phyloP scores from a whole-genome alignment of 1,140 invertebrate genomes.

The Trialeurodes vaporariorum region DNA sequence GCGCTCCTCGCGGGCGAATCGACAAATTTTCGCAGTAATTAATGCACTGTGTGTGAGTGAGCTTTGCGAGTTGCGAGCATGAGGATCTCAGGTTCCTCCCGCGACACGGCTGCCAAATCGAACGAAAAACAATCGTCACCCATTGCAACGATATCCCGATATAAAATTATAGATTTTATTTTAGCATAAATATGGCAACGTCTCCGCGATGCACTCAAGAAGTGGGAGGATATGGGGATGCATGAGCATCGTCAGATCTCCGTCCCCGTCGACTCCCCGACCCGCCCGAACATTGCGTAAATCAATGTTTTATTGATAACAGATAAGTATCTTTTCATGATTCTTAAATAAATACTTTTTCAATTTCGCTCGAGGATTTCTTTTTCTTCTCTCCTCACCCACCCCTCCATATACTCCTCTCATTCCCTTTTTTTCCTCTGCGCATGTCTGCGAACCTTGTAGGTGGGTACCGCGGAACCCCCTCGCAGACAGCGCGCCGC shows the following conservation, averaged over 20 bases:
- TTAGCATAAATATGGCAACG: no score
- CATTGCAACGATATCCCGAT: no score
- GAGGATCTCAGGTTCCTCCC: background rate
- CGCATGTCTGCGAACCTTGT: background rate
- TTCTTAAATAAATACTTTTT: background rate
- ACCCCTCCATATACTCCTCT: no score
- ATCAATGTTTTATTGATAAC: conserved; percentile 1
- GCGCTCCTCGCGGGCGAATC: background rate
- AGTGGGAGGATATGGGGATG: background rate
- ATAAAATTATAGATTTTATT: no score
- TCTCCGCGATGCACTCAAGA: no score
- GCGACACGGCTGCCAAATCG: no score
- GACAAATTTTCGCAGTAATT: background rate
- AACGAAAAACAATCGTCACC: no score
- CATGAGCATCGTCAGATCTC: no score
- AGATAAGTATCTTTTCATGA: conserved; percentile 1
- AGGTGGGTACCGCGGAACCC: background rate
- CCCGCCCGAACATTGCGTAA: background rate
- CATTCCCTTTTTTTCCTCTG: background rate
- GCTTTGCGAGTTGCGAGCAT: background rate
- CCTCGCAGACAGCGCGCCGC: no score
- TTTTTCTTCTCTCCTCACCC: no score
- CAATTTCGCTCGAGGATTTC: background rate
- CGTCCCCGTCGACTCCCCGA: no score
- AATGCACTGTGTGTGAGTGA: no score